Evolutionary conservation across 1,140 invertebrate genomes (phyloP), one percentile per base, ranked within the genome.

Genomic region (Colletes gigas): DNA sequence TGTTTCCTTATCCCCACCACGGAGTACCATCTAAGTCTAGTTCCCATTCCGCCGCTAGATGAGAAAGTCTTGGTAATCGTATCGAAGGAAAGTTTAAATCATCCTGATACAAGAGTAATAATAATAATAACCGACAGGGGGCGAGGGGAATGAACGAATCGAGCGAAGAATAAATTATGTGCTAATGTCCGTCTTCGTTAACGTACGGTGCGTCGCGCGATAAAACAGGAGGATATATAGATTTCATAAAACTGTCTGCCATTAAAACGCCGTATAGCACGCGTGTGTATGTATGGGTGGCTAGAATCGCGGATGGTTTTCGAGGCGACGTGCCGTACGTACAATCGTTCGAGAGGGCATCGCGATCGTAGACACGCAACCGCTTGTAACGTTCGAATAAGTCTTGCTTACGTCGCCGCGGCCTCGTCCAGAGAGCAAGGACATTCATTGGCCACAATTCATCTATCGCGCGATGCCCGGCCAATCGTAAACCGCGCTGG

Each of bases 391-490:
- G 67, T 69, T 76, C 62, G 62, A 72, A 85, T 65, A 73, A 73
- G 82, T 39, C 21, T 63, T 75, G 65, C 67, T 84, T 65, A 72
- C 66, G 71, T 83, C 81, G 65, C 44, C 71, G 60, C 74, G 74
- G 79, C 82, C 78, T 84, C 83, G 83, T 84, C 80, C 74, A 76
- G 83, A 54, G 75, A 85, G 83, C 83, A 86, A 86, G 84, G 84
- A 78, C 84, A 82, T 79, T 85, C 84, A 86, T 82, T 78, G 83
- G 83, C 80, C 70, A 85, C 84, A 82, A 82, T 85, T 85, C 79
- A 85, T 82, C 83, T 67, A 74, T 70, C 69, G 73, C 75, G 55
- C 78, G 41, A 70, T 82, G 69, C 44, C 60, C 59, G 21, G 54
- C 83, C 78, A 84, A 85, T 85, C 78, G 83, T 84, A 78, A 85